These are phyloP conservation scores for Brachystomella parvula DNA, from an alignment of 1,140 invertebrate genomes.

Conservation along the genomic window DNA sequence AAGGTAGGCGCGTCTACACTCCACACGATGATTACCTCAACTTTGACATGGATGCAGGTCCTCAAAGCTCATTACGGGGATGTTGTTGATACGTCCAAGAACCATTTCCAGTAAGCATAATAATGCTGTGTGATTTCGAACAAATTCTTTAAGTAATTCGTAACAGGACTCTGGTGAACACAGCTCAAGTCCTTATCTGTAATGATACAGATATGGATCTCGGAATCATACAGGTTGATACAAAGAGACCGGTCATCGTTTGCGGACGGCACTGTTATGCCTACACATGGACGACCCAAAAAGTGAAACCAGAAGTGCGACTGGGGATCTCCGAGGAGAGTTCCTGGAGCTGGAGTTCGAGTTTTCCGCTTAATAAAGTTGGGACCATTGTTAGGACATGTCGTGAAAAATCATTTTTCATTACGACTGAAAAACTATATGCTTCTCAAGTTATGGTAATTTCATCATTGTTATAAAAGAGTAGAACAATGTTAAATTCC, in stretches of 20 bases:
- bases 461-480: neutral
- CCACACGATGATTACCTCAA: slow-evolving; percentile 17
- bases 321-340: neutral
- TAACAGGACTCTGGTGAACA: neutral
- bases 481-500: neutral
- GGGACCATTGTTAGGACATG: slow-evolving; percentile 9
- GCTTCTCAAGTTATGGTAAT: neutral
- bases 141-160: neutral
- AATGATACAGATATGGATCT: neutral
- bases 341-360: slow-evolving; percentile 3
- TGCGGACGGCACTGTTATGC: neutral
- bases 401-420: slow-evolving; percentile 12
- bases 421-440: slow-evolving; percentile 9
- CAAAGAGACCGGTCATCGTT: neutral
- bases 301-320: neutral
- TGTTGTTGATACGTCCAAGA: slow-evolving; percentile 12
- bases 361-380: neutral
- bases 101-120: slow-evolving; percentile 7
- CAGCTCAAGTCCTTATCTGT: neutral
- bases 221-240: neutral
- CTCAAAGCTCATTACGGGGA: slow-evolving; percentile 20
- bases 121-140: neutral
- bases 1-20: slow-evolving; percentile 21
- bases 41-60: slow-evolving; percentile 26
- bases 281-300: slow-evolving; percentile 2